Base-by-base conservation (phyloP, 2,797 vertebrate genomes). In the Xiphorhynchus erythropygius region DNA sequence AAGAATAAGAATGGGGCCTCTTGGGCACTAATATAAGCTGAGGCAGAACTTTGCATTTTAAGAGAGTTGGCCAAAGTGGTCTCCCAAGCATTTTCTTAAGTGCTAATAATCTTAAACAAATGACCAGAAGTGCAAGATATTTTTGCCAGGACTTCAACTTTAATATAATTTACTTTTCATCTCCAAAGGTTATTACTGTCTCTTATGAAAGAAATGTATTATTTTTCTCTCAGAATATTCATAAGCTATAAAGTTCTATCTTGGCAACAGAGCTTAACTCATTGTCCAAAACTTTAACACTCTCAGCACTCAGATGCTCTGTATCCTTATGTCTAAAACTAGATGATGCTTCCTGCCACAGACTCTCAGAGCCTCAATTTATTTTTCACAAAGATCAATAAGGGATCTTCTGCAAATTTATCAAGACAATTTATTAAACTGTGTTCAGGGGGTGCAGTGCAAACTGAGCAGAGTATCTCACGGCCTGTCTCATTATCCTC, bases 1-100 rank as follows among this genome's bases (percentile, higher is more conserved):
- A 97, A 96, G 88, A 97, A 95, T 78, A 76, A 93, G 84, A 96
- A 91, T 32, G 50, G 25, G 70, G 49, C 64, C 82, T 93, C 85
- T 62, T 70, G 84, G 93, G 84, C 46, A 91, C 87, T 79, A 95
- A 84, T 84, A 91, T 39, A n/a, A 91, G 94, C 64, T 74, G 74
- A 95, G 70, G 85, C 33, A 87, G 63, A 96, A 63, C 42, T 92
- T 79, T 84, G 44, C 18, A 69, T 90, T 96, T 93, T 96, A 84
- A 84, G 49, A 73, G 49, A 87, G 46, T 13, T 93, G 82, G 82
- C 47, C 67, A 73, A 89, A 81, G 7, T 52, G 21, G 22, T 76
- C 65, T 89, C 83, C 55, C 91, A 49, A 85, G 53, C 35, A 49
- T 89, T 94, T 73, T 82, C 76, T 95, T 93, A 93, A 70, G 52